Conservation (phyloP, 2,113 vertebrate species). For the Rhea americana region DNA sequence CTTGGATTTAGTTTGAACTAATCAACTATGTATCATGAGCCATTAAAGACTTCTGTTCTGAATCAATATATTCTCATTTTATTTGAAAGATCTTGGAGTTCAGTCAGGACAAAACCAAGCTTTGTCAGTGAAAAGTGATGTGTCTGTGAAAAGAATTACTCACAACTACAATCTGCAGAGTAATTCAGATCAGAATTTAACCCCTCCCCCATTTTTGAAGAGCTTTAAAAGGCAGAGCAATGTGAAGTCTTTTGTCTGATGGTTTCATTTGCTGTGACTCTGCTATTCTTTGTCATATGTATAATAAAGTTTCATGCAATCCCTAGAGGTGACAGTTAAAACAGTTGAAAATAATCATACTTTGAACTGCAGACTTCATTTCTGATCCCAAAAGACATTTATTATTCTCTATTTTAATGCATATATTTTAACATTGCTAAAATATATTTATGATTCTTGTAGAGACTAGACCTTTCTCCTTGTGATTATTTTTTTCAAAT, state of each 20-base stretch:
- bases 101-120: conserved; percentile 47
- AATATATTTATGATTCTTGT: conserved; percentile 72
- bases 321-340: conserved; percentile 61
- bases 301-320: conserved; percentile 58
- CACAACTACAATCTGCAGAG: conserved; percentile 4
- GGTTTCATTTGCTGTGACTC: conserved; percentile 64
- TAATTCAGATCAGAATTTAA: conserved; percentile 60
- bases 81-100: conserved; percentile 57
- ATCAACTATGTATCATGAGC: conserved; percentile 39
- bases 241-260: conserved; percentile 60
- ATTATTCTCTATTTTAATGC: conserved; percentile 70
- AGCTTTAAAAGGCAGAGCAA: conserved; percentile 76
- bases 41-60: conserved; percentile 59
- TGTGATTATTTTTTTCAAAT: conserved; percentile 34
- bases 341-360: conserved; percentile 44
- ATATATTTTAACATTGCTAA: conserved; percentile 74
- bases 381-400: conserved; percentile 64
- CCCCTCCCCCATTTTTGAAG: conserved; percentile 64
- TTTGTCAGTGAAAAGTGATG: conserved; percentile 37
- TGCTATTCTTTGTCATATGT: conserved; percentile 65
- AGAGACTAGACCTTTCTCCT: conserved; percentile 69
- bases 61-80: conserved; percentile 65
- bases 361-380: conserved; percentile 59
- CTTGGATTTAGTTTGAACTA: conserved; percentile 64
- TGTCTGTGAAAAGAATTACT: conserved; percentile 63